Conservation (phyloP, 2,113 vertebrate genomes). For the Candoia aspera region DNA sequence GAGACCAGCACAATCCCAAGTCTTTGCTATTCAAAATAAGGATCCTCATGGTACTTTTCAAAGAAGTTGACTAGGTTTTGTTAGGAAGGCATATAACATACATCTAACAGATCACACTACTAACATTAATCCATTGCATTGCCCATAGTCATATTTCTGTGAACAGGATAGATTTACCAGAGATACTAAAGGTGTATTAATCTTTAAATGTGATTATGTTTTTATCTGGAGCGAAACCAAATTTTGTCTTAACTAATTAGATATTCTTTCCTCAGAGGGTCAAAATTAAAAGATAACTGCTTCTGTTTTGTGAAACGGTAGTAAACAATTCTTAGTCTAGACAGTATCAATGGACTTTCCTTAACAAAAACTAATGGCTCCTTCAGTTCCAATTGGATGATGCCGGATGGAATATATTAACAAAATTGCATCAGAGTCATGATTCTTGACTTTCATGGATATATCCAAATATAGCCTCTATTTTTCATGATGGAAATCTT, state of each 20-base stretch:
- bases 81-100: neutral
- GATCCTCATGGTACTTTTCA: neutral
- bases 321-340: neutral
- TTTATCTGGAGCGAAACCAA: constrained; percentile 10
- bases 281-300: neutral
- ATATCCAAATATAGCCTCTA: neutral
- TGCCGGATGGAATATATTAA: neutral
- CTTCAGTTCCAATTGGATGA: neutral
- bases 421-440: neutral
- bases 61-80: neutral
- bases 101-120: neutral
- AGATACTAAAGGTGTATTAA: constrained; percentile 1
- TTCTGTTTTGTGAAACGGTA: neutral
- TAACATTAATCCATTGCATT: neutral
- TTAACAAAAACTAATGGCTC: neutral
- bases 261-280: neutral
- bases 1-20: neutral
- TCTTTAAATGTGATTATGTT: neutral
- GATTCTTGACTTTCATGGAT: neutral
- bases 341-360: neutral
- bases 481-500: neutral
- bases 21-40: neutral
- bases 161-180: neutral
- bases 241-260: neutral
- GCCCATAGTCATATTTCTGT: neutral